A percentile compares a stretch with the other conserved stretches of the same genome.
Conservation (phyloP, 2,888 invertebrate species). For the Agrochola circellaris region DNA sequence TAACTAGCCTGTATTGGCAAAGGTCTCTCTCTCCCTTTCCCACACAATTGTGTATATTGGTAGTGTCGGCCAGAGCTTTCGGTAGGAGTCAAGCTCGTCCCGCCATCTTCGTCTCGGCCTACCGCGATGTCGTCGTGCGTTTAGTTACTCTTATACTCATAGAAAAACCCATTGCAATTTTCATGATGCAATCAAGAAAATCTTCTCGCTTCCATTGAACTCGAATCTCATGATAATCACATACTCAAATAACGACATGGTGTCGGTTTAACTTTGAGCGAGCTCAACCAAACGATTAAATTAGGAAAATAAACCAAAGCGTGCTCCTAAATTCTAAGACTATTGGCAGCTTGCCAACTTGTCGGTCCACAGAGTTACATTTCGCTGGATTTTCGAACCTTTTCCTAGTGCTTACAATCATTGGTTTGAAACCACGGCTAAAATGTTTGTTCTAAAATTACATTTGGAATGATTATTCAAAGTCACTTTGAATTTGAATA, state of each 20-base stretch:
- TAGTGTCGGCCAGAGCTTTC: no score
- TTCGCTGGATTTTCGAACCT: conserved; percentile 53
- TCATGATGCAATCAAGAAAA: neutral
- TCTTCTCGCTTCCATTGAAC: neutral
- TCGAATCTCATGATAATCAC: conserved; percentile 5
- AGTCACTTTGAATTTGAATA: neutral
- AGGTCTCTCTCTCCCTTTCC: no score
- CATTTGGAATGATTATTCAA: neutral
- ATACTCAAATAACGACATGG: conserved; percentile 13
- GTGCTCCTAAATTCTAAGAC: conserved; percentile 39
- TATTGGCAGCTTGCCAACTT: conserved; percentile 67
- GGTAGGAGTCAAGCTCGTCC: no score
- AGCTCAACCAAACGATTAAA: conserved; percentile 42
- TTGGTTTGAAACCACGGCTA: conserved; percentile 40
- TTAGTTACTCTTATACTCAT: neutral
- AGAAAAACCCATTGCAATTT: neutral
- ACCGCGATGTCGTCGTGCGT: no score
- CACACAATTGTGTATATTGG: no score
- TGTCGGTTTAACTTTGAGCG: conserved; percentile 42
- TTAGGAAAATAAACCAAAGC: conserved; percentile 60
- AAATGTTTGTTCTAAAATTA: conserved; percentile 17
- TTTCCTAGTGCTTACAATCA: conserved; percentile 53
- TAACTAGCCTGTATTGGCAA: no score
- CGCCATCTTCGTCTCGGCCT: no score
- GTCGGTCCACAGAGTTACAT: conserved; percentile 57